phyloP scores from a whole-genome alignment of 2,888 invertebrate genomes.

The Hypselothyrea guttata region DNA sequence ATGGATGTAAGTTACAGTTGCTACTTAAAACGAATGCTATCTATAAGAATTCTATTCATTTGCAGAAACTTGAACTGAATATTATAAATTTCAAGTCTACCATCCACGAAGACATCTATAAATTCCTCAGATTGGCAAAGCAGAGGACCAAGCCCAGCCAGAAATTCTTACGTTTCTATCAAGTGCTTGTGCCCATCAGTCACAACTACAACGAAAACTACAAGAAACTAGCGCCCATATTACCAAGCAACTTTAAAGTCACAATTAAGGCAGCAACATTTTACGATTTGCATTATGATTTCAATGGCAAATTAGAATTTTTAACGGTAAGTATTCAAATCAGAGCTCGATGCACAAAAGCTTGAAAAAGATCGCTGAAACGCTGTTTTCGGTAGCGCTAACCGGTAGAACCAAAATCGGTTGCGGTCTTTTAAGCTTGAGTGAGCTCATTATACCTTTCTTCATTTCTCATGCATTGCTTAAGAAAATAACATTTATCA shows the following conservation, averaged over 20 bases:
- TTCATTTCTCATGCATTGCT: too few relatives aligned
- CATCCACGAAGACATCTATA: constrained; percentile 83
- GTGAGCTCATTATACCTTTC: too few relatives aligned
- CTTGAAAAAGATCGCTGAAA: too few relatives aligned
- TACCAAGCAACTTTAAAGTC: constrained; percentile 91
- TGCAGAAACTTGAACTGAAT: constrained; percentile 81
- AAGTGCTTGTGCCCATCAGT: constrained; percentile 20
- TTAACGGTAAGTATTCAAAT: constrained; percentile 83
- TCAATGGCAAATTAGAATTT: constrained; percentile 87
- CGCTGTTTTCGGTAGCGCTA: too few relatives aligned
- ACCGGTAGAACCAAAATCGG: too few relatives aligned
- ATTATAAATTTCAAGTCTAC: constrained; percentile 83
- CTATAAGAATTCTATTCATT: constrained; percentile 4
- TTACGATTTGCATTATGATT: constrained; percentile 87
- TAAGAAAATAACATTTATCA: too few relatives aligned
- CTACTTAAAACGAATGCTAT: too few relatives aligned
- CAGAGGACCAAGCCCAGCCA: constrained; percentile 71
- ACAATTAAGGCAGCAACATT: constrained; percentile 89
- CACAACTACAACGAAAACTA: constrained; percentile 83
- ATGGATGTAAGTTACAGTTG: constrained; percentile 86
- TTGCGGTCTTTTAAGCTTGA: too few relatives aligned
- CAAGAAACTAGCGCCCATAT: constrained; percentile 88
- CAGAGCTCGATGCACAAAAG: too few relatives aligned
- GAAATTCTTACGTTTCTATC: constrained; percentile 22
- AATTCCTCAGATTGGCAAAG: constrained; percentile 82